Conservation (phyloP, 2,888 invertebrate genomes). For the Philereme transversata region DNA sequence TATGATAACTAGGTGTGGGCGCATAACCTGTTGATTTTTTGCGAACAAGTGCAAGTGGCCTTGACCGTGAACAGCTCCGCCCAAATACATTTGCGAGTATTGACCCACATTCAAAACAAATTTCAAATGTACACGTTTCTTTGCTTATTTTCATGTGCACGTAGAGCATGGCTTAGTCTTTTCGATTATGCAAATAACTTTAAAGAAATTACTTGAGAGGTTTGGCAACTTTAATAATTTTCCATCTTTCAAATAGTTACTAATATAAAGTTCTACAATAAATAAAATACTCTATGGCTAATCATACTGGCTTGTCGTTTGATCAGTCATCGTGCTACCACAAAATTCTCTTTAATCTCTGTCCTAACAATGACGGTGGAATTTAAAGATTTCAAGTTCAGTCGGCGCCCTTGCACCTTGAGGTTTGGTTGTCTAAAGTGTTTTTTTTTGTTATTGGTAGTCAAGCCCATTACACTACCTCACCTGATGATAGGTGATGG, state of each 20-base stretch:
- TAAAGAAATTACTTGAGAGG: not conserved
- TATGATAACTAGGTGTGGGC: conserved; percentile 53
- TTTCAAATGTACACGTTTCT: conserved; percentile 30
- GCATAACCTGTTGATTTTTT: conserved; percentile 77
- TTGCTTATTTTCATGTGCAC: conserved; percentile 14
- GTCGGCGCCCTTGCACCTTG: not conserved
- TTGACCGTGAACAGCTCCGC: conserved; percentile 70
- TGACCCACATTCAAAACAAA: conserved; percentile 49
- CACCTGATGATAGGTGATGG: too few species aligned
- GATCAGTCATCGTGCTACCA: too few species aligned
- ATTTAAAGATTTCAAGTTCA: not conserved
- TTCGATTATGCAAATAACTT: conserved; percentile 1
- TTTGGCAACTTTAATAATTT: too few species aligned
- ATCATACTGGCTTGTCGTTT: too few species aligned
- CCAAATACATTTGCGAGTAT: conserved; percentile 53
- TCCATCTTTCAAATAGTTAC: too few species aligned
- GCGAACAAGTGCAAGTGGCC: conserved; percentile 74
- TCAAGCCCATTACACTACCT: too few species aligned
- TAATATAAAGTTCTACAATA: too few species aligned
- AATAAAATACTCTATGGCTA: too few species aligned
- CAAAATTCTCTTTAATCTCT: not conserved
- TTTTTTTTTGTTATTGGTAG: too few species aligned
- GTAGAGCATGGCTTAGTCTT: not conserved
- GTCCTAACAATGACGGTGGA: not conserved
- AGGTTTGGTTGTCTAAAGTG: not conserved